Percentiles rank a stretch among this genome's conserved stretches.
Conservation (phyloP, 2,888 invertebrate species). For the Ctenicera cuprea region DNA sequence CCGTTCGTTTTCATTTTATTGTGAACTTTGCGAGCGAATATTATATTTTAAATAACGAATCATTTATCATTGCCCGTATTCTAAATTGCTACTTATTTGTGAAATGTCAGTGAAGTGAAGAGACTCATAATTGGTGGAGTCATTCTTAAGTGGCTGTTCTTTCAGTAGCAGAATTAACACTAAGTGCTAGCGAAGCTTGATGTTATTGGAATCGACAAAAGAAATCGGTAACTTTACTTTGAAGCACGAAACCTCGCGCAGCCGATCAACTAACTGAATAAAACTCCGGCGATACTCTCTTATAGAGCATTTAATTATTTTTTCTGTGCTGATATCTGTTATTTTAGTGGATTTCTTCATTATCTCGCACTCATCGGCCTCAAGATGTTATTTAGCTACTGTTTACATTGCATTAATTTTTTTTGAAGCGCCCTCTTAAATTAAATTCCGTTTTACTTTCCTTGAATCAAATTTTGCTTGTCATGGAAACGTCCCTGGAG, state of each 20-base stretch:
- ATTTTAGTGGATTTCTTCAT: conserved; percentile 12
- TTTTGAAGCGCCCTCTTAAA: neutral
- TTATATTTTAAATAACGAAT: conserved; percentile 25
- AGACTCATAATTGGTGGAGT: conserved; percentile 53
- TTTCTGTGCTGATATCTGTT: conserved; percentile 18
- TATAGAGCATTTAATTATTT: conserved; percentile 21
- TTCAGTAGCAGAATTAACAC: conserved; percentile 54
- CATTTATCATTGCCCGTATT: conserved; percentile 18
- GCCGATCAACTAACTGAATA: conserved; percentile 34
- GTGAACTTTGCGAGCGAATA: conserved; percentile 21
- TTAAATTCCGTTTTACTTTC: conserved; percentile 18
- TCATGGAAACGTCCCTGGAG: neutral
- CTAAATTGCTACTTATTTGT: conserved; percentile 24
- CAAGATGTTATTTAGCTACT: conserved; percentile 1
- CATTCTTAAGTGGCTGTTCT: conserved; percentile 55
- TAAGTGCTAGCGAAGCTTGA: conserved; percentile 55
- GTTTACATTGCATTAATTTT: conserved; percentile 29
- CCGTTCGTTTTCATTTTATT: conserved; percentile 22
- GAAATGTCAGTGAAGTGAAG: conserved; percentile 34
- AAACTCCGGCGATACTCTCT: conserved; percentile 9
- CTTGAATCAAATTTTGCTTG: conserved; percentile 10
- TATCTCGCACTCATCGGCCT: neutral
- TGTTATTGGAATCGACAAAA: conserved; percentile 54
- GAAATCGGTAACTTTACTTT: conserved; percentile 40
- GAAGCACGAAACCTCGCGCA: conserved; percentile 36